Conservation (phyloP, 1,140 invertebrate species). For the Calosoma granatense region DNA sequence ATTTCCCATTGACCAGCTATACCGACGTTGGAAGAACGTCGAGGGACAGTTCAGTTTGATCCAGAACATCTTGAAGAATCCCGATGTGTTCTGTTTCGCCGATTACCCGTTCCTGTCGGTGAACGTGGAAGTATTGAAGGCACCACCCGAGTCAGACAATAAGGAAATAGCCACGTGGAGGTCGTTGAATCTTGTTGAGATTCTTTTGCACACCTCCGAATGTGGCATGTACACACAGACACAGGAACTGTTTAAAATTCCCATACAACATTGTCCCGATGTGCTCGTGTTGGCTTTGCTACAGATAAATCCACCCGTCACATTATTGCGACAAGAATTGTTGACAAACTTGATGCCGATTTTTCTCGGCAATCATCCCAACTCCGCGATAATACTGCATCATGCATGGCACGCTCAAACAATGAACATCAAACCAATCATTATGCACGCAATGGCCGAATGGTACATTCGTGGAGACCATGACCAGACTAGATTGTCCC, state of each 20-base stretch:
- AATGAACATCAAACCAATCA: conserved; percentile 65
- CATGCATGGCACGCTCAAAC: conserved; percentile 83
- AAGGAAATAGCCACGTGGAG: conserved; percentile 88
- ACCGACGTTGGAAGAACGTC: conserved; percentile 82
- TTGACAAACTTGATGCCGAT: conserved; percentile 77
- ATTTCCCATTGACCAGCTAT: conserved; percentile 84
- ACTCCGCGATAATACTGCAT: conserved; percentile 85
- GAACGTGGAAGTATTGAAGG: conserved; percentile 80
- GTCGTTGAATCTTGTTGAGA: conserved; percentile 82
- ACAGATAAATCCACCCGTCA: conserved; percentile 69
- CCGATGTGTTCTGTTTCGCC: conserved; percentile 89
- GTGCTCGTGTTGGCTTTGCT: conserved; percentile 78
- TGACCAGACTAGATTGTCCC: conserved; percentile 84
- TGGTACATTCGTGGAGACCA: conserved; percentile 89
- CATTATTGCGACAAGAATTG: conserved; percentile 71
- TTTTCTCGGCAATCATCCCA: conserved; percentile 89
- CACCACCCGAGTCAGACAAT: conserved; percentile 83
- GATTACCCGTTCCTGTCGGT: conserved; percentile 83
- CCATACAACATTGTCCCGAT: conserved; percentile 88
- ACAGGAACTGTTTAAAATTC: conserved; percentile 86
- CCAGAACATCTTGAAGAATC: conserved; percentile 74
- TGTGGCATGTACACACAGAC: conserved; percentile 70
- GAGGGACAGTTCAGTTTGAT: conserved; percentile 88
- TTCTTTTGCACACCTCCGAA: conserved; percentile 78
- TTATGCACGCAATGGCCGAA: conserved; percentile 95